Conservation (phyloP, 2,888 invertebrate genomes). For the Leptura quadrifasciata region DNA sequence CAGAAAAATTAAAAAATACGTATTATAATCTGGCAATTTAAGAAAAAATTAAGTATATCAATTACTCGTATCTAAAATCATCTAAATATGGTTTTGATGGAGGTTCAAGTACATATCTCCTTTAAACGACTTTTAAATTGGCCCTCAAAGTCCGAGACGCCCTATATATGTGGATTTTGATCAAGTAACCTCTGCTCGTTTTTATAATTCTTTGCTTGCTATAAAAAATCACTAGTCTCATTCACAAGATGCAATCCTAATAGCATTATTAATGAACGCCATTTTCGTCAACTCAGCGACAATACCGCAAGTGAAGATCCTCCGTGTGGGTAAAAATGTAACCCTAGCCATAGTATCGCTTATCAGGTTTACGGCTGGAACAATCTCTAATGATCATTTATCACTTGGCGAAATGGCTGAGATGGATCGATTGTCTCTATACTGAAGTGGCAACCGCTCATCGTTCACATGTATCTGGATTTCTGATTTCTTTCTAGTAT, state of each 20-base stretch:
- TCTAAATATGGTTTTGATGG: too few species aligned
- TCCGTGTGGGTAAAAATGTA: conserved; percentile 31
- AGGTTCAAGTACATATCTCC: too few species aligned
- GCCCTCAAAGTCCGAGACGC: too few species aligned
- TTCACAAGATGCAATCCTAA: not conserved
- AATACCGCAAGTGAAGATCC: conserved; percentile 5
- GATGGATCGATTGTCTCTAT: conserved; percentile 69
- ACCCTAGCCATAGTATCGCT: conserved; percentile 43
- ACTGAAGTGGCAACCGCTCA: conserved; percentile 67
- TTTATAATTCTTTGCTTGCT: not conserved
- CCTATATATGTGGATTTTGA: too few species aligned
- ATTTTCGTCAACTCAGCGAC: not conserved
- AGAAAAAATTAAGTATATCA: too few species aligned
- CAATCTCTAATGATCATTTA: conserved; percentile 69
- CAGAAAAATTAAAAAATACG: too few species aligned
- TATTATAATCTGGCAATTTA: too few species aligned
- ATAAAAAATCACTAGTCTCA: not conserved
- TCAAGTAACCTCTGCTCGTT: too few species aligned
- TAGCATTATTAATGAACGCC: conserved; percentile 18
- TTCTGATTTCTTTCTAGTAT: conserved; percentile 64
- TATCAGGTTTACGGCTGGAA: conserved; percentile 51
- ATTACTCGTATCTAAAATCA: too few species aligned
- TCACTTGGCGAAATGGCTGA: conserved; percentile 65
- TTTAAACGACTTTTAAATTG: too few species aligned
- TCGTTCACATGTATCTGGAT: conserved; percentile 66